Conservation (phyloP, 2,888 invertebrate genomes). For the Megalurothrips usitatus region DNA sequence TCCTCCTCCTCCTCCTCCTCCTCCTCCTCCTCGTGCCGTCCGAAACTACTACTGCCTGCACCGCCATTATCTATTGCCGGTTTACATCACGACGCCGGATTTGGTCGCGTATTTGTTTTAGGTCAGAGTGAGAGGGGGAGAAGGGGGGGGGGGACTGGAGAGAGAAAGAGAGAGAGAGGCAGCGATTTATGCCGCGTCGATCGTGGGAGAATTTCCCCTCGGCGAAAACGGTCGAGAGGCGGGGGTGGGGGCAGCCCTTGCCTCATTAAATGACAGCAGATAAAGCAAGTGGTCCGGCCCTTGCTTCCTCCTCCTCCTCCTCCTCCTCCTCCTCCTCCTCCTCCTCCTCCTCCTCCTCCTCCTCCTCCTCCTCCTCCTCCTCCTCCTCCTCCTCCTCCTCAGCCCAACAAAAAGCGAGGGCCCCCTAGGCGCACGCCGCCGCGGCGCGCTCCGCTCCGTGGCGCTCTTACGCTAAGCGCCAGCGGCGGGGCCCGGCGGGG, state of each 20-base stretch:
- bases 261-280: no score
- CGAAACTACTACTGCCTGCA: no score
- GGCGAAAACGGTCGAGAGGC: no score
- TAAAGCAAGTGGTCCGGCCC: no score
- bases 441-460: no score
- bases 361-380: no score
- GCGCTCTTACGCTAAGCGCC: neutral
- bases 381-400: neutral
- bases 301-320: neutral
- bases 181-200: neutral
- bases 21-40: no score
- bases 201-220: neutral
- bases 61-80: no score
- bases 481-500: neutral
- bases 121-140: neutral
- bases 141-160: neutral
- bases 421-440: no score
- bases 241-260: neutral
- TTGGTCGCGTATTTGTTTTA: no score
- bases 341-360: neutral
- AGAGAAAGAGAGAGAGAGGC: neutral
- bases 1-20: no score
- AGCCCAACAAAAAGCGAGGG: neutral
- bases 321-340: neutral
- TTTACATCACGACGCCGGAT: no score